Evolutionary conservation across 2,888 invertebrate species (phyloP).

Genomic region (Chaetogeoica ovagalla): DNA sequence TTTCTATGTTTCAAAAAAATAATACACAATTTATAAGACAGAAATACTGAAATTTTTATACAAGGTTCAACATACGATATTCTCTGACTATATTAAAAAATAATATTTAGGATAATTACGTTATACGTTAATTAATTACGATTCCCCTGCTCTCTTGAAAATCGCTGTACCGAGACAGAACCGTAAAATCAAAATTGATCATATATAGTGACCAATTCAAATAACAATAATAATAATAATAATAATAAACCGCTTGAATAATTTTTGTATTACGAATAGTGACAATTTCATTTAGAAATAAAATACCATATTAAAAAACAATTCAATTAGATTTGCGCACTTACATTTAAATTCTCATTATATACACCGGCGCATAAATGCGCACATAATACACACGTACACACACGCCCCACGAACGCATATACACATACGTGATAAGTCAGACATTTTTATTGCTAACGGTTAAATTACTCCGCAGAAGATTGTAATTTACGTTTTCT

Average conservation of each 20-base stretch:
- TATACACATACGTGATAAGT: conserved; percentile 9
- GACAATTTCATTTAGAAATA: conserved; percentile 5
- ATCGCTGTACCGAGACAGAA: too few species aligned
- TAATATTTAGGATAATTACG: too few species aligned
- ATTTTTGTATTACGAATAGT: background rate
- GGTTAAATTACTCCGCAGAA: conserved; percentile 27
- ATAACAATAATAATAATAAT: background rate
- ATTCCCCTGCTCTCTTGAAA: too few species aligned
- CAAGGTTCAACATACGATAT: too few species aligned
- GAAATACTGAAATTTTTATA: too few species aligned
- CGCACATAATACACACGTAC: background rate
- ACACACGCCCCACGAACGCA: too few species aligned
- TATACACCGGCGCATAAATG: background rate
- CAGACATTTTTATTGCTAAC: conserved; percentile 18
- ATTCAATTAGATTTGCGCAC: conserved; percentile 28
- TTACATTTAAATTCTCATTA: conserved; percentile 30
- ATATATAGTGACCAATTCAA: too few species aligned
- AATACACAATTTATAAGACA: too few species aligned
- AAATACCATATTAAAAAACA: conserved; percentile 14
- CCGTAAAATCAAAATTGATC: too few species aligned
- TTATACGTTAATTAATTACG: too few species aligned
- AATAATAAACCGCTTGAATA: background rate
- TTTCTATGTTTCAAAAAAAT: too few species aligned
- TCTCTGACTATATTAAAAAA: too few species aligned
- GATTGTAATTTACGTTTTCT: conserved; percentile 31